A percentile compares a stretch with the other conserved stretches of the same genome.
phyloP scores from a whole-genome alignment of 2,113 vertebrate species.

The Dasyprocta punctata region DNA sequence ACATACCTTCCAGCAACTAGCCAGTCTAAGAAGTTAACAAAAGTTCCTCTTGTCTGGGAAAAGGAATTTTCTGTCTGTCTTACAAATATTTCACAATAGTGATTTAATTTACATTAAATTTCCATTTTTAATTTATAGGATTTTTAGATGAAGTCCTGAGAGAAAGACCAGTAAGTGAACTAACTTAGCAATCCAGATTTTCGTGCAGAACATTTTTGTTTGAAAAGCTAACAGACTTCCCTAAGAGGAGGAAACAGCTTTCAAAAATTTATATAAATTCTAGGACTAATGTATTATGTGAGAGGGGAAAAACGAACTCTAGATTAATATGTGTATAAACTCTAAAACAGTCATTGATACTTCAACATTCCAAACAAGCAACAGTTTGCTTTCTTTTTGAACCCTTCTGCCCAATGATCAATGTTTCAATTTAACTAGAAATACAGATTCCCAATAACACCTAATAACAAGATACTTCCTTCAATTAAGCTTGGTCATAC shows the following conservation, averaged over 20 bases:
- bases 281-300: background rate
- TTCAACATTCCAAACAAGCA: slow-evolving; percentile 67
- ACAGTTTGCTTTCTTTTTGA: slow-evolving; percentile 53
- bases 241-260: too few species aligned
- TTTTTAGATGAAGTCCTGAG: slow-evolving; percentile 27
- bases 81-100: slow-evolving; percentile 19
- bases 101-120: slow-evolving; percentile 56
- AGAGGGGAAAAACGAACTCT: background rate
- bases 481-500: slow-evolving; percentile 32
- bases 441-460: slow-evolving; percentile 35
- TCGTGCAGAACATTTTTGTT: background rate
- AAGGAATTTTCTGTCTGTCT: slow-evolving; percentile 43
- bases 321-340: background rate
- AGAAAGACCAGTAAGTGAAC: slow-evolving; percentile 35
- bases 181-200: slow-evolving; percentile 16
- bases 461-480: slow-evolving; percentile 58
- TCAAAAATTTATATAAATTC: slow-evolving; percentile 44
- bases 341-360: slow-evolving; percentile 37
- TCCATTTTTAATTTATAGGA: slow-evolving; percentile 43
- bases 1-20: slow-evolving; percentile 51
- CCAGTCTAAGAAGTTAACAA: slow-evolving; percentile 39
- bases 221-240: slow-evolving; percentile 35
- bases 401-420: slow-evolving; percentile 22
- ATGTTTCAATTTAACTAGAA: slow-evolving; percentile 36
- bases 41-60: slow-evolving; percentile 39